A percentile compares a stretch with the other conserved stretches of the same genome.
phyloP scores from a whole-genome alignment of 2,797 vertebrate genomes.

The Lacerta viridis region DNA sequence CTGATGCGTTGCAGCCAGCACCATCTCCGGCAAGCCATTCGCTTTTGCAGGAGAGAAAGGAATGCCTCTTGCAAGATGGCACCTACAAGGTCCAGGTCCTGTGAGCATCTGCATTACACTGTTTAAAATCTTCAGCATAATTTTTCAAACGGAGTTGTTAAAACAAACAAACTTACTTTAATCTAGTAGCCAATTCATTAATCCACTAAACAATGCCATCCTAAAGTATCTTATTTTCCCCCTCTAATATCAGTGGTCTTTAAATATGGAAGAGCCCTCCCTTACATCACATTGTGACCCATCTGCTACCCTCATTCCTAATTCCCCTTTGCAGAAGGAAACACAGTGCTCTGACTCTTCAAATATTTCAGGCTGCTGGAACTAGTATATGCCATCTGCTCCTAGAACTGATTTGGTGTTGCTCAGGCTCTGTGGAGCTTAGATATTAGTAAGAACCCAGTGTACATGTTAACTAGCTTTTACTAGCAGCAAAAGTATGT shows the following conservation, averaged over 20 bases:
- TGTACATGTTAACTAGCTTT: neutral
- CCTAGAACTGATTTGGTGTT: neutral
- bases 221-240: neutral
- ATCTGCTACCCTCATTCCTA: neutral
- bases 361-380: conserved; percentile 15
- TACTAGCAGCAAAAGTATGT: neutral
- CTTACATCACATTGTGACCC: neutral
- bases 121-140: neutral
- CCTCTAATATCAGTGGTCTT: neutral
- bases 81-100: neutral
- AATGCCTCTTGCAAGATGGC: neutral
- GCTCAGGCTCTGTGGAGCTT: neutral
- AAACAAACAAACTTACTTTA: neutral
- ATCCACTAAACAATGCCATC: neutral
- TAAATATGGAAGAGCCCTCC: neutral
- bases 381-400: conserved; percentile 23
- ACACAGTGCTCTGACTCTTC: conserved; percentile 5
- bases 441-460: neutral
- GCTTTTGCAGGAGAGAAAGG: too few relatives aligned
- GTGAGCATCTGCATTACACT: neutral
- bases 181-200: neutral
- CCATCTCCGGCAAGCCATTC: neutral
- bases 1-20: neutral
- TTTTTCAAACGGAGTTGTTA: neutral
- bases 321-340: conserved; percentile 6